phyloP scores from a whole-genome alignment of 2,888 invertebrate species.

The Aphidius colemani region DNA sequence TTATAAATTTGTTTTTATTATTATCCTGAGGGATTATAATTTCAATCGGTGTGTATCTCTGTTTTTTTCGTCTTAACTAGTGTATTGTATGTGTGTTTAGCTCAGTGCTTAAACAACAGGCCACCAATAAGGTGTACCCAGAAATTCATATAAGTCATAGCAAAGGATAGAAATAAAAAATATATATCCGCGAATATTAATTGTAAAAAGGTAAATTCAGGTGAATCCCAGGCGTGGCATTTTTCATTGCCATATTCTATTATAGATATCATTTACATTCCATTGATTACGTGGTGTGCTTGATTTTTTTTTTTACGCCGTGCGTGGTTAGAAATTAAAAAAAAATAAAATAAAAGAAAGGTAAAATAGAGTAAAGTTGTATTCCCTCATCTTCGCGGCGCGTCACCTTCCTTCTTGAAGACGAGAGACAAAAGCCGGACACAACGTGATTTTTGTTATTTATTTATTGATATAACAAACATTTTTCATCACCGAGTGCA shows the following conservation, averaged over 20 bases:
- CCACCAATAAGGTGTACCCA: not conserved
- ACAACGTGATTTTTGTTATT: too few relatives aligned
- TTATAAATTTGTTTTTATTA: not conserved
- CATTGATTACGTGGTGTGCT: not conserved
- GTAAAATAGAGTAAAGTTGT: not conserved
- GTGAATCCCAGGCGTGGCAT: conserved; percentile 7
- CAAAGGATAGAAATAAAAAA: not conserved
- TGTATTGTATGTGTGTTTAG: too few relatives aligned
- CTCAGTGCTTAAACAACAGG: too few relatives aligned
- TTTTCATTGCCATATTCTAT: not conserved
- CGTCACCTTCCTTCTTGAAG: too few relatives aligned
- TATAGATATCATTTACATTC: not conserved
- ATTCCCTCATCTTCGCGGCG: too few relatives aligned
- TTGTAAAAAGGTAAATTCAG: not conserved
- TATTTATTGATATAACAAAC: too few relatives aligned
- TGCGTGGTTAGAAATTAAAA: not conserved
- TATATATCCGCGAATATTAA: not conserved
- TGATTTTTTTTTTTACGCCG: not conserved
- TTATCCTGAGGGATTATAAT: too few relatives aligned
- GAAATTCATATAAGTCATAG: not conserved
- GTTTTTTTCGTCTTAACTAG: too few relatives aligned
- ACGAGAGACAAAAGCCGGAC: too few relatives aligned
- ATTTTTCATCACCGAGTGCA: too few relatives aligned
- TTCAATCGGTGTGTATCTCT: too few relatives aligned
- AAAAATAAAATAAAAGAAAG: not conserved